A percentile compares a stretch with the other conserved stretches of the same genome.
These are phyloP conservation scores for Phthorimaea operculella DNA, from an alignment of 1,140 invertebrate species.

Conservation along the genomic window DNA sequence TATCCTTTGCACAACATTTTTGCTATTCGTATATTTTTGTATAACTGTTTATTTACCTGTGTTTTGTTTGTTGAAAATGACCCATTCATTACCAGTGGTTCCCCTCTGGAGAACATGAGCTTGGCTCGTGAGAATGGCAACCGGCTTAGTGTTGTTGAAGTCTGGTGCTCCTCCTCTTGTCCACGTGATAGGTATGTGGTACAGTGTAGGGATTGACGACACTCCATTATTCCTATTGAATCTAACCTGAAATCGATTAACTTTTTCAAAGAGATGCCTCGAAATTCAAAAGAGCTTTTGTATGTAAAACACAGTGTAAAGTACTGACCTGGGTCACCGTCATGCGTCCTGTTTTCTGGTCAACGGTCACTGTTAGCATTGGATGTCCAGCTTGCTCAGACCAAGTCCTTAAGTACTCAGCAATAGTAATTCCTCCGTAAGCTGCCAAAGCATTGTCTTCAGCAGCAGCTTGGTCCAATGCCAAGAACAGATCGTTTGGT, in stretches of 20 bases:
- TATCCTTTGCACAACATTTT: too few relatives aligned
- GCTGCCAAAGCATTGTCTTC: conserved; percentile 38
- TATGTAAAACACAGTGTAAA: background rate
- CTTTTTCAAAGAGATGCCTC: too few relatives aligned
- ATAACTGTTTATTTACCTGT: too few relatives aligned
- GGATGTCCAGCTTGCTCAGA: conserved; percentile 77
- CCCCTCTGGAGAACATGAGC: conserved; percentile 39
- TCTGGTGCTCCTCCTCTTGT: conserved; percentile 41
- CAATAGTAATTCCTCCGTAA: conserved; percentile 44
- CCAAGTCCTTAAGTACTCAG: conserved; percentile 75
- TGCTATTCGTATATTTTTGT: too few relatives aligned
- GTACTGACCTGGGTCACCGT: conserved; percentile 56
- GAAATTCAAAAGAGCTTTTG: too few relatives aligned
- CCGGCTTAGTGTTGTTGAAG: conserved; percentile 54
- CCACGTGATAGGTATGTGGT: conserved; percentile 66
- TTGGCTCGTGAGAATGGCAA: conserved; percentile 38
- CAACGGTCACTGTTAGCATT: conserved; percentile 68
- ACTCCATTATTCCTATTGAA: conserved; percentile 44
- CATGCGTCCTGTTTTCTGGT: conserved; percentile 56
- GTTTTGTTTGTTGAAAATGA: conserved; percentile 67
- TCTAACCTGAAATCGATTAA: conserved; percentile 27
- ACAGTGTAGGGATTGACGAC: conserved; percentile 32
- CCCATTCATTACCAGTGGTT: conserved; percentile 57
- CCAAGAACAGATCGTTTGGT: conserved; percentile 77
- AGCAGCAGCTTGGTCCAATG: conserved; percentile 69